Percentiles rank a stretch among this genome's conserved stretches.
phyloP scores from a whole-genome alignment of 2,797 vertebrate species.

The Peromyscus melanophrys region DNA sequence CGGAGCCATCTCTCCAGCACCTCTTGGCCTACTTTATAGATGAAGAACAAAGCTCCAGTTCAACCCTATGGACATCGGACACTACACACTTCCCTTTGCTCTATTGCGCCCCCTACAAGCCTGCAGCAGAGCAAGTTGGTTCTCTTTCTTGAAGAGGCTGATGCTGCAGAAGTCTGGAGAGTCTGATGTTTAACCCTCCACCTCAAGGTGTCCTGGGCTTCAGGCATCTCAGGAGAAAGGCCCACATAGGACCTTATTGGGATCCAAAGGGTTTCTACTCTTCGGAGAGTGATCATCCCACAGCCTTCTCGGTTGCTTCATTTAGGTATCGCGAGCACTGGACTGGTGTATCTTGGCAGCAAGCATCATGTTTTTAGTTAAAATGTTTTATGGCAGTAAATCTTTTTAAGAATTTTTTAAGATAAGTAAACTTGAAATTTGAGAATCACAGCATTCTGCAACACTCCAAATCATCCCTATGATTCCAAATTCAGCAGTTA shows the following conservation, averaged over 20 bases:
- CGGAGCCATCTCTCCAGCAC: neutral
- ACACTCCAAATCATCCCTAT: neutral
- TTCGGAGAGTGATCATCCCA: neutral
- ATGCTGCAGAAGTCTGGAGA: neutral
- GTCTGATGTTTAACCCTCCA: neutral
- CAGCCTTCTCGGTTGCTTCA: neutral
- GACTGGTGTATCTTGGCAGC: neutral
- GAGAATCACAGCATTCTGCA: neutral
- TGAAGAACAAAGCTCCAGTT: neutral
- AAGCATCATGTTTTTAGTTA: neutral
- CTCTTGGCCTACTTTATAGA: neutral
- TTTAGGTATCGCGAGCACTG: neutral
- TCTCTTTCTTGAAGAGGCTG: neutral
- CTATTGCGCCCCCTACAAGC: rapidly evolving
- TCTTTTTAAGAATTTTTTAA: conserved; percentile 21
- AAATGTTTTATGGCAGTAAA: neutral
- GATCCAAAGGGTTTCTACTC: neutral
- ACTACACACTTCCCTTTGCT: rapidly evolving
- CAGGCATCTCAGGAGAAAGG: neutral
- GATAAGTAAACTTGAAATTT: conserved; percentile 23
- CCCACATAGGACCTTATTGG: neutral
- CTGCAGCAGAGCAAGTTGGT: rapidly evolving
- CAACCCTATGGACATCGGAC: neutral
- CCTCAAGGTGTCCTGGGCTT: neutral
- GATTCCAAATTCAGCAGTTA: neutral